Percentiles rank a stretch among this genome's conserved stretches.
phyloP scores from a whole-genome alignment of 2,797 vertebrate genomes.

The Sarcoramphus papa region DNA sequence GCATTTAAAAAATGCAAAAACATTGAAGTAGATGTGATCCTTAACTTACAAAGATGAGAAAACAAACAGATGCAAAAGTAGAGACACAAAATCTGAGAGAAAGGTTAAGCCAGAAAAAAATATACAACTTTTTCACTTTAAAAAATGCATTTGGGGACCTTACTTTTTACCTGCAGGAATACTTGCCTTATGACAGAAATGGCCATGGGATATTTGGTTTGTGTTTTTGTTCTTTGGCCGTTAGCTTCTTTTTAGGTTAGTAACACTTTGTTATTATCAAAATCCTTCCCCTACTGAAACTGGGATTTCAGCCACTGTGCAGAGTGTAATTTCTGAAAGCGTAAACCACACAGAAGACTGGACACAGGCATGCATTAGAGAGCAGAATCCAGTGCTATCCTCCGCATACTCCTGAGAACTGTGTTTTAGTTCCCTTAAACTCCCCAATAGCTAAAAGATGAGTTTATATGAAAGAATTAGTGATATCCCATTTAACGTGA shows the following conservation, averaged over 20 bases:
- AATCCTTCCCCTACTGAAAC: neutral
- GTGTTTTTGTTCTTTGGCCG: neutral
- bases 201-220: neutral
- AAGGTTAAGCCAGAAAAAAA: neutral
- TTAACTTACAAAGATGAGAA: neutral
- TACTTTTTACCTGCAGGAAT: neutral
- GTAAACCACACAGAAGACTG: neutral
- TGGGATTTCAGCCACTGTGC: neutral
- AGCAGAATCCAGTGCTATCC: neutral
- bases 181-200: neutral
- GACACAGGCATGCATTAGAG: neutral
- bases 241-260: neutral
- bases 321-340: neutral
- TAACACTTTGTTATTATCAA: neutral
- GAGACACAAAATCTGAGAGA: neutral
- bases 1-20: neutral
- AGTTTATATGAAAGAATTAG: conserved; percentile 2
- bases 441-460: neutral
- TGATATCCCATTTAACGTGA: conserved; percentile 54
- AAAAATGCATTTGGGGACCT: neutral
- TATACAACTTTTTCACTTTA: neutral
- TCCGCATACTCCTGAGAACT: neutral
- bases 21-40: neutral
- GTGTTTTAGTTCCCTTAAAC: neutral
- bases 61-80: neutral